These are phyloP conservation scores for Lasioglossum albipes DNA, from an alignment of 1,140 invertebrate species.

Conservation along the genomic window DNA sequence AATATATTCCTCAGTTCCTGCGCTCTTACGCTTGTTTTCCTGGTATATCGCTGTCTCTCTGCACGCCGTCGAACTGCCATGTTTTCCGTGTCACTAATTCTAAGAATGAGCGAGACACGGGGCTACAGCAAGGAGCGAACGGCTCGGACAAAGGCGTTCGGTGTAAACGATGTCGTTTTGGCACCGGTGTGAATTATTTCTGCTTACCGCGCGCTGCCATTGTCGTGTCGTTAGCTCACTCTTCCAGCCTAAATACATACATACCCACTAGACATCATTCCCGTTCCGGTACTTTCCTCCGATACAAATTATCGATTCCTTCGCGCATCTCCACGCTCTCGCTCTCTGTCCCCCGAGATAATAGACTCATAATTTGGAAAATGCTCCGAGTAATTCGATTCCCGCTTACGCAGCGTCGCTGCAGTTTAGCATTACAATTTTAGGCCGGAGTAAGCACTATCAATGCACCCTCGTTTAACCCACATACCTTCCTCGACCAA, in stretches of 20 bases:
- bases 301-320: background rate
- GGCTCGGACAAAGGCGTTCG: conserved; percentile 34
- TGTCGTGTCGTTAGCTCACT: background rate
- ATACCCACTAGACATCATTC: background rate
- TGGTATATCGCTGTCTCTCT: conserved; percentile 59
- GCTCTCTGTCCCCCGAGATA: too few species aligned
- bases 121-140: background rate
- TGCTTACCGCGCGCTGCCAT: conserved; percentile 10
- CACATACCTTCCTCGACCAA: too few species aligned
- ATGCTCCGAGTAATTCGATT: too few species aligned
- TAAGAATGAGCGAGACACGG: conserved; percentile 12
- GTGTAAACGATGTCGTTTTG: conserved; percentile 39
- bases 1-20: conserved; percentile 76
- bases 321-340: background rate
- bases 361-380: too few species aligned
- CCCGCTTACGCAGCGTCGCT: too few species aligned
- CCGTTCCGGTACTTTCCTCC: background rate
- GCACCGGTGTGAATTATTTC: conserved; percentile 39
- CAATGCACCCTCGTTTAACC: too few species aligned
- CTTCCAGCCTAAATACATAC: background rate
- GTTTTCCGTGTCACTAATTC: conserved; percentile 66
- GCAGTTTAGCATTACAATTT: too few species aligned
- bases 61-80: conserved; percentile 57
- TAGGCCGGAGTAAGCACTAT: too few species aligned
- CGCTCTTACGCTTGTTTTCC: conserved; percentile 72